phyloP scores from a whole-genome alignment of 2,888 invertebrate species.

The Pristionchus maxplancki region DNA sequence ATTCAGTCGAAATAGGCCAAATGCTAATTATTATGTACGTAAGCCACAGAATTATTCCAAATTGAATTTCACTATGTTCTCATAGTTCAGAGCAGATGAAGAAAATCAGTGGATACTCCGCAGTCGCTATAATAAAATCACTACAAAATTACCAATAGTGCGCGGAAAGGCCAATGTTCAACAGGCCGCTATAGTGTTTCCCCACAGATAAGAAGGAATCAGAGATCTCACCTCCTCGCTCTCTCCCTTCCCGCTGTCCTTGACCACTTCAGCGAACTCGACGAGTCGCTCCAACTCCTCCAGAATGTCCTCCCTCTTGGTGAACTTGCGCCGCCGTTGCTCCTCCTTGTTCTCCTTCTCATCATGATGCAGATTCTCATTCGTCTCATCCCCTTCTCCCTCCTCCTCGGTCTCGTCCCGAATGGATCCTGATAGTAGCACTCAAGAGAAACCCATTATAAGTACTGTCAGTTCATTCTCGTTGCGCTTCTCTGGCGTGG shows the following conservation, averaged over 20 bases:
- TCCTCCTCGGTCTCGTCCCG: no score
- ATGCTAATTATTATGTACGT: no score
- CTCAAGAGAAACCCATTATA: no score
- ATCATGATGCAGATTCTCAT: background rate
- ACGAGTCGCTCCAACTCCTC: constrained; percentile 11
- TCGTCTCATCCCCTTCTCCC: background rate
- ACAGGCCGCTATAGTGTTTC: no score
- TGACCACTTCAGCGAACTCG: background rate
- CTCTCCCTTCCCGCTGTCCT: constrained; percentile 16
- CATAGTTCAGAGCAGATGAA: background rate
- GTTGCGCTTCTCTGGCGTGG: no score
- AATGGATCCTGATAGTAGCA: no score
- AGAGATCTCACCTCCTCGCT: background rate
- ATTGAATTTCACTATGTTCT: background rate
- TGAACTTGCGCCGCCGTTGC: background rate
- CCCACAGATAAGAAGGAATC: no score
- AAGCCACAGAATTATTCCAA: background rate
- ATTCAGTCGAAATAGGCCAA: no score
- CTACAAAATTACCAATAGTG: no score
- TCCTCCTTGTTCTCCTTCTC: background rate
- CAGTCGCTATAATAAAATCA: no score
- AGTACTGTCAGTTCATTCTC: no score
- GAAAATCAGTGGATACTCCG: background rate
- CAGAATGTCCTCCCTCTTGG: background rate
- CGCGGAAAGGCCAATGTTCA: no score